These are phyloP conservation scores for Zeuzera pyrina DNA, from an alignment of 2,888 invertebrate species.

Conservation along the genomic window DNA sequence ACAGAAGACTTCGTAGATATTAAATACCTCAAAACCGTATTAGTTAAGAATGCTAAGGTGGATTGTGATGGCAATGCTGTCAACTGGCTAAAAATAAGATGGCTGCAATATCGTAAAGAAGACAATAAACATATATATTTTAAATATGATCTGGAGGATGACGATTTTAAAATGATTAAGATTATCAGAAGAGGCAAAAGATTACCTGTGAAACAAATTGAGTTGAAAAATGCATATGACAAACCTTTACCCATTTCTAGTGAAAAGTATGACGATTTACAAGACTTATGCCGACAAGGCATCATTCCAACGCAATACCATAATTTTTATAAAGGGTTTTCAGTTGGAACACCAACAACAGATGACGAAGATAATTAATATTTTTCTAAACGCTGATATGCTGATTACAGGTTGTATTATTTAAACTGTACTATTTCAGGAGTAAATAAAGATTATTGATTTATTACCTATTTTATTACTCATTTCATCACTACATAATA, in stretches of 20 bases:
- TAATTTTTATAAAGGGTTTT: neutral
- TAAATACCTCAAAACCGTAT: conserved; percentile 7
- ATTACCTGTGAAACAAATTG: neutral
- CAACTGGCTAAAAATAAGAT: conserved; percentile 10
- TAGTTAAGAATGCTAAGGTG: conserved; percentile 8
- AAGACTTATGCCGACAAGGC: neutral
- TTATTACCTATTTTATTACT: neutral
- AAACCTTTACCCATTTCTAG: neutral
- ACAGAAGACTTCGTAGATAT: conserved; percentile 9
- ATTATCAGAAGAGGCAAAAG: conserved; percentile 10
- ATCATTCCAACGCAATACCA: neutral
- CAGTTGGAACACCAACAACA: neutral
- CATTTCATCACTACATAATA: neutral
- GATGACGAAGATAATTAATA: neutral
- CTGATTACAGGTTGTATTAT: neutral
- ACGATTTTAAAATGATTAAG: conserved; percentile 7
- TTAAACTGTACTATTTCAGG: neutral
- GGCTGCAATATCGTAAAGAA: conserved; percentile 8
- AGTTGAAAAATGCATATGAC: neutral
- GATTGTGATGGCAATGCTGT: conserved; percentile 8
- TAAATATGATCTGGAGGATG: conserved; percentile 8
- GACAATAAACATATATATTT: conserved; percentile 8
- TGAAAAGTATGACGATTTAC: conserved; percentile 1
- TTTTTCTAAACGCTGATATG: neutral
- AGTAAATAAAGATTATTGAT: no score